Evolutionary conservation across 1,140 invertebrate genomes (phyloP), one percentile per base, ranked within the genome.

Genomic region (Dysdera silvatica): DNA sequence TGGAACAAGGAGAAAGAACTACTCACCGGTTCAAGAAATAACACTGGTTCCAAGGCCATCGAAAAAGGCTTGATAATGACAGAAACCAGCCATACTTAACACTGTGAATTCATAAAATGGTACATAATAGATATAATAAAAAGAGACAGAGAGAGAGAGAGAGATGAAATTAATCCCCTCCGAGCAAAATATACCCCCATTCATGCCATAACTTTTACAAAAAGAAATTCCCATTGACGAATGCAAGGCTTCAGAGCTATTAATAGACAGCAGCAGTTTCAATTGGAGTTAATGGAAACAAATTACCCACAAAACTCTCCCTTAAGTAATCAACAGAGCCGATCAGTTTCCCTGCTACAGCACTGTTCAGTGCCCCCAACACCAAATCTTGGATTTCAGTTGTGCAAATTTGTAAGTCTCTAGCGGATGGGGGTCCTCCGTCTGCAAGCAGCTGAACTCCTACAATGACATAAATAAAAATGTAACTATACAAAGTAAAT

Each of bases 361-460:
- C 84, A 62, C 83, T 83, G 67, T 89, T 89, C 16, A 95, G 74
- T 61, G 82, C 81, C 2, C 81, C 79, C 0, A 93, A 76, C 7
- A 94, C 86, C 49, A 83, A 75, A 75, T 84, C 84, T 71, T 91
- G 87, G 29, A 94, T 87, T 75, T 91, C 87, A n/a, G 83, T 78
- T 28, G 80, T 78, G 68, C 80, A 82, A 12, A 76, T 72, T 68
- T 80, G 77, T 16, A 80, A 62, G 29, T 80, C 77, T 54, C 74
- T 71, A 14, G 72, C 65, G 29, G 74, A 75, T 45, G 66, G 55
- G 12, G 61, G 45, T 49, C 61, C 61, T 24, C 51, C 52, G 29
- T 60, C 43, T 26, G 75, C 71, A 48, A 66, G 64, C 28, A 76
- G 65, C 4, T 78, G 74, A 7, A 77, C 75, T 63, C 76, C 78